Conservation (phyloP, 2,113 vertebrate genomes). For the Cavia aperea region DNA sequence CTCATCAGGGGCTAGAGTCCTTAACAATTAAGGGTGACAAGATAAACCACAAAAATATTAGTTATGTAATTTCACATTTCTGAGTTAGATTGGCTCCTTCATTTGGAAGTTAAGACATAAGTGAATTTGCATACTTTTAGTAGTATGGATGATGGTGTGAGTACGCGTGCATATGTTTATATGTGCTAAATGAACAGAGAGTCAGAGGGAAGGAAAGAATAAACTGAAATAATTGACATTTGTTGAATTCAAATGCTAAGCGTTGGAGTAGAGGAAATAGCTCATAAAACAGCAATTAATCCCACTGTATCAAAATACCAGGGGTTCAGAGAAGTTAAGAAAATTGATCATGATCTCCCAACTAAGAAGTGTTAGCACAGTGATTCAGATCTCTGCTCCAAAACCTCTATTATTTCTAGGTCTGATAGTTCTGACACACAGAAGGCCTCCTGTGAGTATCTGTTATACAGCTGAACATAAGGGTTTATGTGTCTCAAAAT, state of each 20-base stretch:
- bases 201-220: background rate
- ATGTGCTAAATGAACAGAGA: background rate
- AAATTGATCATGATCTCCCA: background rate
- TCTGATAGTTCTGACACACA: background rate
- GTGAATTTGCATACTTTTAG: background rate
- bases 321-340: background rate
- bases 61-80: background rate
- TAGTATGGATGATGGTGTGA: too few species aligned
- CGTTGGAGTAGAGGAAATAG: background rate
- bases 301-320: background rate
- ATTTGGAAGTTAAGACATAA: background rate
- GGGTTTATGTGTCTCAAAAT: slow-evolving; percentile 18
- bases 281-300: background rate
- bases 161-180: fast-evolving
- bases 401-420: background rate
- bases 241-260: slow-evolving; percentile 11
- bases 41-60: background rate
- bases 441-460: background rate
- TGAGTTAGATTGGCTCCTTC: background rate
- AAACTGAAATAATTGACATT: background rate
- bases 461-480: background rate
- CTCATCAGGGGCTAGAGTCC: background rate
- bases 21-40: background rate
- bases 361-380: background rate
- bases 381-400: background rate